These are phyloP conservation scores for Illadopsis cleaveri DNA, from an alignment of 2,113 vertebrate genomes.

Conservation along the genomic window DNA sequence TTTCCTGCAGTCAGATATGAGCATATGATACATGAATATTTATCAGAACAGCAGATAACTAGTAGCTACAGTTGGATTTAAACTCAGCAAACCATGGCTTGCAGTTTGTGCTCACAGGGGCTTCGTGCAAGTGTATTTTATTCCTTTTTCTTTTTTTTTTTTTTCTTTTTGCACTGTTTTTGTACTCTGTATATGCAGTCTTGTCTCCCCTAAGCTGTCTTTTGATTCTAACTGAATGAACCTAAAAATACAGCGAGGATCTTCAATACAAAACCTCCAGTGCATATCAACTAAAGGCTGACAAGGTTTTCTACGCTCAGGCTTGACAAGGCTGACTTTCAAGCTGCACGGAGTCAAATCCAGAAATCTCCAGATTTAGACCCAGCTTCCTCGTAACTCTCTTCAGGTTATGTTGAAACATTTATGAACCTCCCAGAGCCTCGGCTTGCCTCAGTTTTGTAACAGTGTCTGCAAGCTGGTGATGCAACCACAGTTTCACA, in stretches of 20 bases:
- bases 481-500: constrained; percentile 30
- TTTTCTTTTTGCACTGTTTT: background rate
- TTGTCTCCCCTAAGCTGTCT: constrained; percentile 38
- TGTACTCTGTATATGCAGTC: background rate
- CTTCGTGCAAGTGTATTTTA: background rate
- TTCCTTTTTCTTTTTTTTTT: background rate
- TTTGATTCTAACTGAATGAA: constrained; percentile 38
- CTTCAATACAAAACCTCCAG: constrained; percentile 13
- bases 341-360: background rate
- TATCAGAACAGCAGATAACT: constrained; percentile 59
- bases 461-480: constrained; percentile 43
- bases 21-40: constrained; percentile 68
- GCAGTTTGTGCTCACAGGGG: constrained; percentile 23
- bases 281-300: background rate
- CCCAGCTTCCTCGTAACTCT: background rate
- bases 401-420: constrained; percentile 60
- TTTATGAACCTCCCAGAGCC: constrained; percentile 28
- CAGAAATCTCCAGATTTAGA: constrained; percentile 37
- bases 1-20: constrained; percentile 52
- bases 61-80: constrained; percentile 49
- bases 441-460: constrained; percentile 28
- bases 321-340: background rate
- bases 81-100: constrained; percentile 58
- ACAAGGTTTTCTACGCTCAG: background rate
- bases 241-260: background rate